Evolutionary conservation across 2,888 invertebrate species (phyloP), one percentile per base, ranked within the genome.

Genomic region (Ophion ellenae): DNA sequence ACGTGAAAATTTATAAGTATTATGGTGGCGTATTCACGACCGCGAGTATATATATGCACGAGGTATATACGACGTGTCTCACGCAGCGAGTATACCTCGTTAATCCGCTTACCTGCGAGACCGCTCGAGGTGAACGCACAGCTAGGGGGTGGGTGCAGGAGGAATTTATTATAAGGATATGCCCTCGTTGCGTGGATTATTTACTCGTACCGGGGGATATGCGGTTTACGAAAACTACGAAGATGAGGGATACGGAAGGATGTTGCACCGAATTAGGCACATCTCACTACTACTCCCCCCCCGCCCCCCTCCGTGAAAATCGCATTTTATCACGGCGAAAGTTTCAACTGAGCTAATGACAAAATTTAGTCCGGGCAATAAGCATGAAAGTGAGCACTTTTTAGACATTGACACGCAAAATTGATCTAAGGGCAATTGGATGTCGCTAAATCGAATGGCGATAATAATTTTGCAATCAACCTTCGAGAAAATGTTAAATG

Each of bases 21-120:
- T 73, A 83, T 69, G 36, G 84, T 73, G 73, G 70, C 69, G 75
- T 73, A 85, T 85, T 82, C 79, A 78, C 66, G 77, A 66, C 20
- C 61, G 59, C 57, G 81, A 47, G 11, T 67, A 63, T 69, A 45
- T 75, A 64, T 24, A 24, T 24, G 2, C 24, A n/a, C n/a, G 71
- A 75, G 67, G 71, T 32, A 32, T 32, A 32, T 4, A 32, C 73
- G 71, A 83, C 61, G 77, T 83, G 66, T 73, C 53, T 17, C 71
- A 61, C 14, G 74, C 53, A 61, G 67, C 28, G 45, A 75, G 75
- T 75, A 24, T 73, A 81, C 74, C 86, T 83, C 75, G 81, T 81
- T 86, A 86, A 86, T 86, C 86, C 86, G 80, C 81, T 86, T 86
- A 83, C 83, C 86, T 86, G 83, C 20, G 74, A 80, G 66, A 73